These are phyloP conservation scores for Gracilinanus agilis DNA, from an alignment of 2,113 vertebrate species.

Conservation along the genomic window DNA sequence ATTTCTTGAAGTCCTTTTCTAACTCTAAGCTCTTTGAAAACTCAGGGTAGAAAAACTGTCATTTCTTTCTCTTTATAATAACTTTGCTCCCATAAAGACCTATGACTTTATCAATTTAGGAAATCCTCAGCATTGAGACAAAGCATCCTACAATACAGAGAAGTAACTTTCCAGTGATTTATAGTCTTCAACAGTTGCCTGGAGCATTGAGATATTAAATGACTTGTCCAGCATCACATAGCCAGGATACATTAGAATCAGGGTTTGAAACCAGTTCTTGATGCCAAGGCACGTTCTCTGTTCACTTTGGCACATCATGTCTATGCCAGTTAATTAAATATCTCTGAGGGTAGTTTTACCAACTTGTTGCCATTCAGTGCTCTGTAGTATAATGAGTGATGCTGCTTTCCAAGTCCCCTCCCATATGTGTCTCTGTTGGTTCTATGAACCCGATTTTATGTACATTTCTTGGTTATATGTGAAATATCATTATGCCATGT, in stretches of 20 bases:
- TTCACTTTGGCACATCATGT: not conserved
- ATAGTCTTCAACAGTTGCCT: not conserved
- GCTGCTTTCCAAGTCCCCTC: conserved; percentile 27
- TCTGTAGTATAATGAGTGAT: not conserved
- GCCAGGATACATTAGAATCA: not conserved
- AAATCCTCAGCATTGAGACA: not conserved
- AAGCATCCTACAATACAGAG: not conserved
- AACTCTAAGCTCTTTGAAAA: not conserved
- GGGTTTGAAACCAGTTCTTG: not conserved
- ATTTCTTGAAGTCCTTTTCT: not conserved
- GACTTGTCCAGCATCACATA: not conserved
- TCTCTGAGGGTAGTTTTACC: not conserved
- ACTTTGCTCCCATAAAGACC: not conserved
- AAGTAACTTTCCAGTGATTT: not conserved
- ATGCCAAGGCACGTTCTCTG: not conserved
- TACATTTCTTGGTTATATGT: conserved; percentile 67
- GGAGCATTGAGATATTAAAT: not conserved
- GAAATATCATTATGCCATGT: conserved; percentile 77
- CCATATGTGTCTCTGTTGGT: conserved; percentile 28
- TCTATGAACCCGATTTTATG: conserved; percentile 32
- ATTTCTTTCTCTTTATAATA: too few species aligned
- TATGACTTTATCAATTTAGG: not conserved
- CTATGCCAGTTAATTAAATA: not conserved
- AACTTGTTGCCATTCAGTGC: not conserved
- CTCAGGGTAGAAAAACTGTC: not conserved